A percentile compares a stretch with the other conserved stretches of the same genome.
phyloP scores from a whole-genome alignment of 2,113 vertebrate species.

The Archilochus colubris region DNA sequence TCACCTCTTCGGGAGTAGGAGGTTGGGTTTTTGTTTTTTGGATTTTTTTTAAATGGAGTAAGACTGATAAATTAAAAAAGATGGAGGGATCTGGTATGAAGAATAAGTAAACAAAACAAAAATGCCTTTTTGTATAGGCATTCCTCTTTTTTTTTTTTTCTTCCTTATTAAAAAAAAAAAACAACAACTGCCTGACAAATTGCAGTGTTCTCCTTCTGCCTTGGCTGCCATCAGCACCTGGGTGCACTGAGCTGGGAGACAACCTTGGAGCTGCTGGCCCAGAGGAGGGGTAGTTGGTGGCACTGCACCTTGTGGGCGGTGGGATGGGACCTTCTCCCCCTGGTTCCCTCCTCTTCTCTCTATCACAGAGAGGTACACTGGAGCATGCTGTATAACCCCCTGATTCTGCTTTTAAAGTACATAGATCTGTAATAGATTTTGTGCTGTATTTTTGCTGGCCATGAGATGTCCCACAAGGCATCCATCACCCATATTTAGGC shows the following conservation, averaged over 20 bases:
- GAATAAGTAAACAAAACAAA: not conserved
- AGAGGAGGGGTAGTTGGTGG: not conserved
- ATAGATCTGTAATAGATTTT: not conserved
- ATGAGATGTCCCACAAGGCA: not conserved
- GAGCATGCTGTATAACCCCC: not conserved
- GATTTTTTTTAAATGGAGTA: not conserved
- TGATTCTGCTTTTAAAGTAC: not conserved
- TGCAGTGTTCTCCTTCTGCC: rapidly evolving
- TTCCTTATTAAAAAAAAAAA: too few relatives aligned
- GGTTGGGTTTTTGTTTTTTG: too few relatives aligned
- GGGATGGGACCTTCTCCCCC: not conserved
- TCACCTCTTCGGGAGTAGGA: not conserved
- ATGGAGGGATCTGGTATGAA: not conserved
- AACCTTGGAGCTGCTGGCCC: not conserved
- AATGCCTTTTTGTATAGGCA: not conserved
- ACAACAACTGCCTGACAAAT: not conserved
- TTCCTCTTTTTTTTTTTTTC: not conserved
- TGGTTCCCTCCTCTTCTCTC: not conserved
- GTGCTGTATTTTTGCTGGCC: not conserved
- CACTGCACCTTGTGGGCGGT: rapidly evolving
- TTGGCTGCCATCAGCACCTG: not conserved
- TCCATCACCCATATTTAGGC: not conserved
- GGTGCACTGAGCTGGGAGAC: not conserved
- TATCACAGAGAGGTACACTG: not conserved
- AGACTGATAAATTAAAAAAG: not conserved